Base-by-base conservation (phyloP, 2,797 vertebrate genomes). In the Acanthopagrus latus region DNA sequence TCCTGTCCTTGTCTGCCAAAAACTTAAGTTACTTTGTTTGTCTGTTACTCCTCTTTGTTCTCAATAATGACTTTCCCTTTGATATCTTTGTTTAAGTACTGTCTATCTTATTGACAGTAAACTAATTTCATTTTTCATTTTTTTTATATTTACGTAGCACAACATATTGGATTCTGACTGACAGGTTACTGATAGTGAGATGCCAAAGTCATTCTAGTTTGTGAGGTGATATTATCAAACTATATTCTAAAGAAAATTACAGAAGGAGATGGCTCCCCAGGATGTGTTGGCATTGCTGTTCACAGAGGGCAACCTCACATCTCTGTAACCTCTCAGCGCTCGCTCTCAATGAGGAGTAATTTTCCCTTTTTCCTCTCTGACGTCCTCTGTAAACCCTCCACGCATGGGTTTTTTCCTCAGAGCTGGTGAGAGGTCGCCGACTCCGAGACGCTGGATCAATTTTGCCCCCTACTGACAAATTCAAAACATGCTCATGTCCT, bases 381-480 rank as follows among this genome's bases (percentile, higher is more conserved):
- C 8, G 41, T 44, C 54, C 60, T 76, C 29, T 71, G 73, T 21
- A n/a, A 69, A 74, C 27, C 52, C 63, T 77, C 52, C 41, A 47
- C 66, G 54, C 47, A 58, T 63, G 74, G 38, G 13, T 63, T 25
- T 86, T 25, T 86, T 81, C 64, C 65, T 83, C 81, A 72, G 63
- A 77, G 74, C 51, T 71, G 55, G 43, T 73, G 41, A 79, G 85
- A 89, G 82, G 70, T 81, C 69, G 86, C 44, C 74, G 58, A 84
- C 58, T 84, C 47, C 33, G 50, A 78, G 81, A 86, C 71, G 66
- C 83, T 93, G 83, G 90, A 89, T 72, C 93, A 91, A 90, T 88
- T 91, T 92, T 94, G 92, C 93, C 93, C 93, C 89, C 93, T 93
- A 75, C 91, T 95, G 91, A 89, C 85, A 76, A 20, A 69, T 78